phyloP scores from a whole-genome alignment of 1,140 invertebrate genomes.

The Augochlora pura region DNA sequence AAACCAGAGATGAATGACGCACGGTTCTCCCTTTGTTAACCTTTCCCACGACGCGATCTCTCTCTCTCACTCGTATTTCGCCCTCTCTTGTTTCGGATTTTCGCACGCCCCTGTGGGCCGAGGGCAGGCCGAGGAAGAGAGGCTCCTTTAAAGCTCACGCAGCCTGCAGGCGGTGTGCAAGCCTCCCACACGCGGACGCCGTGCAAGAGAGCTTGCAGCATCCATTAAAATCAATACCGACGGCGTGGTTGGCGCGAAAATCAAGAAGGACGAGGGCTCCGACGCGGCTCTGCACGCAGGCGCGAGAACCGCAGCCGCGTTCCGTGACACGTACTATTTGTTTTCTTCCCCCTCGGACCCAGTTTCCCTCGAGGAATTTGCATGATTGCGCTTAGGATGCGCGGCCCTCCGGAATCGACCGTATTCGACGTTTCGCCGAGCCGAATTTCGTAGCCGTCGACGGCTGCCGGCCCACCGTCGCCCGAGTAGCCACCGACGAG shows the following conservation, averaged over 20 bases:
- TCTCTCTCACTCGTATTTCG: too few species aligned
- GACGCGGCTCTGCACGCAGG: slow-evolving; percentile 18
- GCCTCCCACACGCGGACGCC: slow-evolving; percentile 35
- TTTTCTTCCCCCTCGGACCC: neutral
- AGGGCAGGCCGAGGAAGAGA: neutral
- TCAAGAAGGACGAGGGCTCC: slow-evolving; percentile 48
- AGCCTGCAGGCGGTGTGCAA: slow-evolving; percentile 27
- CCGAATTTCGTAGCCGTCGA: too few species aligned
- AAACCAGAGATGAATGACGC: slow-evolving; percentile 15
- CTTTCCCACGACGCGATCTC: neutral
- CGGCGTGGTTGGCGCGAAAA: slow-evolving; percentile 61
- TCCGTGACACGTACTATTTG: neutral
- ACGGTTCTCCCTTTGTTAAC: neutral
- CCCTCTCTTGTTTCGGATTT: too few species aligned
- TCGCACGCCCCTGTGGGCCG: too few species aligned
- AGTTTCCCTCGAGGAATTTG: neutral
- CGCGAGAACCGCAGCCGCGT: neutral
- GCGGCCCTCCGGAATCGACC: too few species aligned
- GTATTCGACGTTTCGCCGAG: too few species aligned
- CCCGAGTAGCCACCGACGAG: too few species aligned
- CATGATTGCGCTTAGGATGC: neutral
- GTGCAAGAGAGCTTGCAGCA: slow-evolving; percentile 55
- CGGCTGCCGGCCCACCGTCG: too few species aligned
- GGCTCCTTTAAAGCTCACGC: slow-evolving; percentile 23
- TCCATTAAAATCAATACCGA: slow-evolving; percentile 75